Evolutionary conservation across 2,113 vertebrate species (phyloP).

Genomic region (Tupaia chinensis): DNA sequence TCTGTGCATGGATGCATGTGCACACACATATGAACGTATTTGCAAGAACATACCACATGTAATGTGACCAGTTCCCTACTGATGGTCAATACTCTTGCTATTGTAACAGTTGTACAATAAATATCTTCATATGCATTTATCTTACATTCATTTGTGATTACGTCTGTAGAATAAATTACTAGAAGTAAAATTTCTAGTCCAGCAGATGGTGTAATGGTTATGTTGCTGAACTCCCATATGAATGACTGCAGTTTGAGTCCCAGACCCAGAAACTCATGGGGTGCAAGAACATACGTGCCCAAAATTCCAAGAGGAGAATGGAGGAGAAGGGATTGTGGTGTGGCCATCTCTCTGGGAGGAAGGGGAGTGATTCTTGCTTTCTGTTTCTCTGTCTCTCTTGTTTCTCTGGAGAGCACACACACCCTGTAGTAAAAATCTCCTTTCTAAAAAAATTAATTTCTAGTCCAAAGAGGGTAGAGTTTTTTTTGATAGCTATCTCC

Average conservation of each 20-base stretch:
- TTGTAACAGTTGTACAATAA: background rate
- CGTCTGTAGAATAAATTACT: background rate
- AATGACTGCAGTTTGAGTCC: too few relatives aligned
- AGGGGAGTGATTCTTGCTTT: too few relatives aligned
- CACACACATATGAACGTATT: background rate
- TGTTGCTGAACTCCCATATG: too few relatives aligned
- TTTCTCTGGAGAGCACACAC: too few relatives aligned
- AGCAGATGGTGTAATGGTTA: background rate
- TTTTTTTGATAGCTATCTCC: background rate
- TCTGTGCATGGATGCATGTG: accelerated
- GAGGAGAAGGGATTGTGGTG: too few relatives aligned
- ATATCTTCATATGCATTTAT: background rate
- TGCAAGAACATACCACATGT: background rate
- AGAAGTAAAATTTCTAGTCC: background rate
- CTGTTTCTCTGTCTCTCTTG: too few relatives aligned
- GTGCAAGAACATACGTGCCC: too few relatives aligned
- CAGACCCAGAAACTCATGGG: too few relatives aligned
- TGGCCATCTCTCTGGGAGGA: too few relatives aligned
- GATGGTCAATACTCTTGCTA: background rate
- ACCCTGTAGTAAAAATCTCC: too few relatives aligned
- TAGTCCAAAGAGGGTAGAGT: background rate
- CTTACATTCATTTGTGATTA: background rate
- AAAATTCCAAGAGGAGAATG: too few relatives aligned
- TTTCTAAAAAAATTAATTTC: background rate
- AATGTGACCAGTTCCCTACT: background rate